These are phyloP conservation scores for Phalloptychus januarius DNA, from an alignment of 2,797 vertebrate genomes.

Conservation along the genomic window DNA sequence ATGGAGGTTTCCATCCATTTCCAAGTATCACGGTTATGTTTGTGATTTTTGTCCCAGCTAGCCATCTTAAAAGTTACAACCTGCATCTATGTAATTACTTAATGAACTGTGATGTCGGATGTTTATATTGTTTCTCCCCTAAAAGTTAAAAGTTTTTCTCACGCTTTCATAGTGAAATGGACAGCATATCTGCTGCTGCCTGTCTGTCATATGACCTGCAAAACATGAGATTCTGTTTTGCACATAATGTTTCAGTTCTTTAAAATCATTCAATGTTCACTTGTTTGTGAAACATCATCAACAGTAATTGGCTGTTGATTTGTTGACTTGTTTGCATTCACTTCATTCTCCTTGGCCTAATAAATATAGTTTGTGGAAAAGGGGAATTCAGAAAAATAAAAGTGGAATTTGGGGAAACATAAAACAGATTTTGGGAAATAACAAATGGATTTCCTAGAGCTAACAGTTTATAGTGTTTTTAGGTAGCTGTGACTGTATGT, in stretches of 20 bases:
- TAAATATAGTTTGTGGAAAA: background rate
- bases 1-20: background rate
- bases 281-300: background rate
- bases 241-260: background rate
- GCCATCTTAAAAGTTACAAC: background rate
- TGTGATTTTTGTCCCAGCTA: background rate
- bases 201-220: background rate
- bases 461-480: background rate
- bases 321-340: no score
- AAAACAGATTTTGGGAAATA: no score
- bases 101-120: background rate
- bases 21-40: background rate
- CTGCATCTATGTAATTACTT: background rate
- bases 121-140: background rate
- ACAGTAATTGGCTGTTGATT: background rate
- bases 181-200: background rate
- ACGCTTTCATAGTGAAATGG: background rate
- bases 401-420: background rate
- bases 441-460: background rate
- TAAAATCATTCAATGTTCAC: background rate
- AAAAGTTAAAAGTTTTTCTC: background rate
- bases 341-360: background rate
- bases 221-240: background rate
- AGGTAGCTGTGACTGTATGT: background rate
- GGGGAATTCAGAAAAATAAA: background rate